A percentile compares a stretch with the other conserved stretches of the same genome.
These are phyloP conservation scores for Cladopsammia gracilis DNA, from an alignment of 64 coral and sea anemone species.

Conservation along the genomic window DNA sequence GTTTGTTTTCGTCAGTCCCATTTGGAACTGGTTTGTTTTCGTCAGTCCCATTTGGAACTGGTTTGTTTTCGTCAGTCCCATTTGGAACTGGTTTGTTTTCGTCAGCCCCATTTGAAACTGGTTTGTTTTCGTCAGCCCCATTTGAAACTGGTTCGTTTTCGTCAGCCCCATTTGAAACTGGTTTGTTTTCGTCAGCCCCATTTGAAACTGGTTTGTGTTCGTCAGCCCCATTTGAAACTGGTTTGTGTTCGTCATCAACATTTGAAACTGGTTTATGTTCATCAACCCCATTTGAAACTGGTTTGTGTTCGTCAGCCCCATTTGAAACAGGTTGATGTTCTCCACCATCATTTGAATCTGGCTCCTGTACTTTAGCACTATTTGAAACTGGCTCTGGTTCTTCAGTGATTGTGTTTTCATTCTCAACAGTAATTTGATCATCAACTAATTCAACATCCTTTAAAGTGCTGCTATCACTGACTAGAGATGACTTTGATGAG, in stretches of 20 bases:
- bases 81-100: neutral
- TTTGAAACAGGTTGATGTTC: too few relatives aligned
- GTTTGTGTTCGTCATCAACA: too few relatives aligned
- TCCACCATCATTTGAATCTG: too few relatives aligned
- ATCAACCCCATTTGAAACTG: too few relatives aligned
- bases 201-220: too few relatives aligned
- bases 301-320: too few relatives aligned
- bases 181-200: too few relatives aligned
- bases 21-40: neutral
- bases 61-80: neutral
- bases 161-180: neutral
- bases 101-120: neutral
- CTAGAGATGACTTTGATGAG: slow-evolving; percentile 14
- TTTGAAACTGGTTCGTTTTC: neutral
- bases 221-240: too few relatives aligned
- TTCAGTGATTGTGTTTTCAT: neutral
- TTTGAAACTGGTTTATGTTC: too few relatives aligned
- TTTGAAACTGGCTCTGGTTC: neutral
- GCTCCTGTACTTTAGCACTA: neutral
- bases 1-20: neutral
- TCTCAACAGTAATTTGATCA: neutral
- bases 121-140: neutral
- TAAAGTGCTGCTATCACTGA: neutral
- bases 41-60: neutral
- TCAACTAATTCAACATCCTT: neutral